A percentile compares a stretch with the other conserved stretches of the same genome.
Conservation (phyloP, 1,140 invertebrate species). For the Heterodera schachtii region DNA sequence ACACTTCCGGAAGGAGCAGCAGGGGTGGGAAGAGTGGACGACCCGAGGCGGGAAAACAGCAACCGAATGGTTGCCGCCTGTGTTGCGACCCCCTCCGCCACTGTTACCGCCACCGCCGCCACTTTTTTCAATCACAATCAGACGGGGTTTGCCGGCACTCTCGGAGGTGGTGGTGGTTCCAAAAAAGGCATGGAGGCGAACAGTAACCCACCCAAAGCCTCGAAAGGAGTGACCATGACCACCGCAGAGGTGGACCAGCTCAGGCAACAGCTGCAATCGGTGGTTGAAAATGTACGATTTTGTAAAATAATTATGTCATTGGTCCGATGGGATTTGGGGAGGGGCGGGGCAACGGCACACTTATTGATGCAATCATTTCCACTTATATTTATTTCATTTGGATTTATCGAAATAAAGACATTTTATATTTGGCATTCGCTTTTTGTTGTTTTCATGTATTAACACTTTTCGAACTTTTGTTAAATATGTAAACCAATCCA, state of each 20-base stretch:
- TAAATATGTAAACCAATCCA: background rate
- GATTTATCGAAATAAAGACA: slow-evolving; percentile 23
- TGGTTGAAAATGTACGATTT: slow-evolving; percentile 40
- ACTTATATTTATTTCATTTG: background rate
- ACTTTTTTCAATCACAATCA: background rate
- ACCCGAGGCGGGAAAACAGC: background rate
- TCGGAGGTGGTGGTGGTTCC: background rate
- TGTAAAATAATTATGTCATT: background rate
- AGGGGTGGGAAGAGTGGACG: slow-evolving; percentile 14
- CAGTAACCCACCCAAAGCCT: slow-evolving; percentile 5
- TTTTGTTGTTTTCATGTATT: background rate
- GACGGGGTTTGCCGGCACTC: background rate
- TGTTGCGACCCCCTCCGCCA: slow-evolving; percentile 13
- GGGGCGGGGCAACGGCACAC: background rate
- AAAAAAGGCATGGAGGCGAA: background rate
- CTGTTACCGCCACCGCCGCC: background rate
- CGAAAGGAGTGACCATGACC: slow-evolving; percentile 25
- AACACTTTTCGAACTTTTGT: background rate
- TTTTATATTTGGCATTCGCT: background rate
- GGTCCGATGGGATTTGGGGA: background rate
- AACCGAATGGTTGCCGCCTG: slow-evolving; percentile 20
- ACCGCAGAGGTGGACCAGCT: slow-evolving; percentile 39
- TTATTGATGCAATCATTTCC: slow-evolving; percentile 18
- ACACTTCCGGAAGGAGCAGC: slow-evolving; percentile 27
- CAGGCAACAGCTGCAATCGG: slow-evolving; percentile 39